A percentile compares a stretch with the other conserved stretches of the same genome.
These are phyloP conservation scores for Sakesphorus luctuosus DNA, from an alignment of 2,113 vertebrate species.

Conservation along the genomic window DNA sequence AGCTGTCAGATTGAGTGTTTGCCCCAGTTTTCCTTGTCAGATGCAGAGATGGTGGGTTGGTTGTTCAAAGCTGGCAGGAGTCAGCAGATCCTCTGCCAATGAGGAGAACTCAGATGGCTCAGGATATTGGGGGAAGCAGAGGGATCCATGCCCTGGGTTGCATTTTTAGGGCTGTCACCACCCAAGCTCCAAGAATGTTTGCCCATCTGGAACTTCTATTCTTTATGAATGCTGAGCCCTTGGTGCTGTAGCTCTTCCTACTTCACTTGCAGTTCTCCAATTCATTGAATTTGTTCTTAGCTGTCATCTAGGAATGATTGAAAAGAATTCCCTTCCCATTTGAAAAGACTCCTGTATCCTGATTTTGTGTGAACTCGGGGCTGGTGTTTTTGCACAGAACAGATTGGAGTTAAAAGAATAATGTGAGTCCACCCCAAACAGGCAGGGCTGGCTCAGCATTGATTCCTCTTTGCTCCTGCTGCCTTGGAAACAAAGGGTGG, in stretches of 20 bases:
- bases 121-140: background rate
- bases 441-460: background rate
- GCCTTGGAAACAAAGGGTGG: slow-evolving; percentile 61
- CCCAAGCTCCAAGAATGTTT: background rate
- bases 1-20: slow-evolving; percentile 58
- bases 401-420: slow-evolving; percentile 28
- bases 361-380: background rate
- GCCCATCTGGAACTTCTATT: background rate
- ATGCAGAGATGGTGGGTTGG: slow-evolving; percentile 35
- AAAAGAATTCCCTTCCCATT: background rate
- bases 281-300: background rate
- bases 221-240: background rate
- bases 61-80: slow-evolving; percentile 40
- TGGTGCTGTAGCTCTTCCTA: background rate
- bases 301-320: background rate
- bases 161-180: background rate
- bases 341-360: background rate
- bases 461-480: slow-evolving; percentile 20
- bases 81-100: background rate
- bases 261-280: background rate
- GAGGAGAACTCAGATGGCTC: background rate
- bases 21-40: slow-evolving; percentile 57
- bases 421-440: background rate
- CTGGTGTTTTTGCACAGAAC: slow-evolving; percentile 20
- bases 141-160: background rate